phyloP scores from a whole-genome alignment of 2,797 vertebrate species.

The Fistularia tabacaria region DNA sequence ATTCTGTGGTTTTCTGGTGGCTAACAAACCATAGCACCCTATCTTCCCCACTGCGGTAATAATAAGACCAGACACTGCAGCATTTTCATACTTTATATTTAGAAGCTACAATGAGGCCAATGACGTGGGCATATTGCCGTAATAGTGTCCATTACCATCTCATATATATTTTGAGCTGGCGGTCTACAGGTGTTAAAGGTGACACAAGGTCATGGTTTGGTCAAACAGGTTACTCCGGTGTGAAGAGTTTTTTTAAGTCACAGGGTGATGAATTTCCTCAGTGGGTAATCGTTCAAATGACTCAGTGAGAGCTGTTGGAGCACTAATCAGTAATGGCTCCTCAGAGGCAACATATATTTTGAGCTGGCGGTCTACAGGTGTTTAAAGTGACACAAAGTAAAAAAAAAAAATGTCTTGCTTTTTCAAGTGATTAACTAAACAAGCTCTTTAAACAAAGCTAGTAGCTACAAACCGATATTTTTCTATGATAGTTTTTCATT shows the following conservation, averaged over 20 bases:
- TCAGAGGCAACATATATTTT: constrained; percentile 31
- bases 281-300: constrained; percentile 44
- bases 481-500: too few relatives aligned
- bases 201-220: constrained; percentile 8
- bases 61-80: constrained; percentile 59
- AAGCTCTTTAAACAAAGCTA: constrained; percentile 25
- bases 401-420: constrained; percentile 12
- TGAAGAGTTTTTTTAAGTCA: constrained; percentile 25
- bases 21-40: constrained; percentile 62
- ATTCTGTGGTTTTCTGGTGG: constrained; percentile 53
- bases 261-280: constrained; percentile 44
- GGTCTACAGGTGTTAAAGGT: too few relatives aligned
- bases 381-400: constrained; percentile 15
- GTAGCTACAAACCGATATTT: constrained; percentile 9
- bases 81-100: constrained; percentile 50
- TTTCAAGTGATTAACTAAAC: constrained; percentile 13
- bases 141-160: constrained; percentile 11
- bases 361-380: constrained; percentile 24
- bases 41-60: constrained; percentile 59
- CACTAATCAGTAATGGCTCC: constrained; percentile 32
- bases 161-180: constrained; percentile 9
- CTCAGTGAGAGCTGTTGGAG: constrained; percentile 38
- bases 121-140: constrained; percentile 18
- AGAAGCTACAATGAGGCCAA: constrained; percentile 50
- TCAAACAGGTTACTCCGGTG: constrained; percentile 7